Evolutionary conservation across 2,888 invertebrate species (phyloP), one percentile per base, ranked within the genome.

Genomic region (Dione vanillae): DNA sequence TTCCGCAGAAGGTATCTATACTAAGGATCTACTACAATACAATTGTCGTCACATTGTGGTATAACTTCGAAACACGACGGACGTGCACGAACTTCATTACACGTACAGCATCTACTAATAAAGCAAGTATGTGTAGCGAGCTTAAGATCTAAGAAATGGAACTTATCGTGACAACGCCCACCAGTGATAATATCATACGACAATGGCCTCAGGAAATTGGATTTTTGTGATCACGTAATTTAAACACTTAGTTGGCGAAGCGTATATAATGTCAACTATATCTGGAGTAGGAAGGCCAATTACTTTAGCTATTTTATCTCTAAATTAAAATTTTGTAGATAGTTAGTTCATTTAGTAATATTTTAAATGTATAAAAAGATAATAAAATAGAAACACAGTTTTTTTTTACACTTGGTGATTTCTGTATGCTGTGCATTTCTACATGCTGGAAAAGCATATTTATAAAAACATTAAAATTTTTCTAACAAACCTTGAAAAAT

Each of bases 121-220:
- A 73, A 71, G 71, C 68, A 51, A 71, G 61, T 73, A 67, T 70
- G 62, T 74, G 71, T 70, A 72, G 67, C 67, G 64, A 69, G 67
- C 79, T 85, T 79, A 82, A 80, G 81, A 80, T 81, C 78, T 78
- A 77, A 83, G 83, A 82, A 83, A 86, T 82, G 80, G 77, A 77
- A 80, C 81, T 83, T 83, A 86, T 86, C 85, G 85, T 85, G 84
- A 85, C 85, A 81, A 83, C 86, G 85, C 89, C 88, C 83, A 87
- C 87, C 81, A 80, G 78, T 79, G 87, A 91, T 90, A 87, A 75
- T 82, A 89, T 88, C 89, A 79, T 78, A 72, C 82, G 67, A 64
- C 73, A 75, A 74, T 72, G 69, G 70, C 67, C 68, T 45, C 68
- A 70, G 71, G 74, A 76, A 72, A 74, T 71, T 66, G 71, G 69